These are phyloP conservation scores for Onthophagus taurus DNA, from an alignment of 1,140 invertebrate genomes.

Conservation along the genomic window DNA sequence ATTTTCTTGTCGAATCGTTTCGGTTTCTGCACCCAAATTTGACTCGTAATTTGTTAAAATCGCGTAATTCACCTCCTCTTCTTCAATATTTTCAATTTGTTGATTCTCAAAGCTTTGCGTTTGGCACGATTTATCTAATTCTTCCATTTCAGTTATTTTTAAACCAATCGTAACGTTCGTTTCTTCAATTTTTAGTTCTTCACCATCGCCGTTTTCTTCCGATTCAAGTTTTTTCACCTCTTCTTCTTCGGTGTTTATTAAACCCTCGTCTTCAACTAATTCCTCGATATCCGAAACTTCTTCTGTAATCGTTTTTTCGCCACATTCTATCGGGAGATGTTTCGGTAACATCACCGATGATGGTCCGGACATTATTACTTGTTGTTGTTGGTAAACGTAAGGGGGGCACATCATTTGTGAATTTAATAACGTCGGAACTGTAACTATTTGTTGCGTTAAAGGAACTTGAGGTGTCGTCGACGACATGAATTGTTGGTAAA, in stretches of 20 bases:
- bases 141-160: conserved; percentile 7
- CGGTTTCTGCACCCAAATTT: conserved; percentile 3
- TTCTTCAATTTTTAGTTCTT: conserved; percentile 3
- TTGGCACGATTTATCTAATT: conserved; percentile 32
- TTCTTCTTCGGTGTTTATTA: conserved; percentile 4
- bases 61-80: conserved; percentile 11
- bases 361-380: conserved; percentile 43
- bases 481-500: conserved; percentile 50
- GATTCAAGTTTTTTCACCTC: neutral
- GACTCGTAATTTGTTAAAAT: too few species aligned
- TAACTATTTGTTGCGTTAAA: conserved; percentile 46
- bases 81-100: conserved; percentile 11
- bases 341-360: conserved; percentile 22
- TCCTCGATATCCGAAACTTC: conserved; percentile 35
- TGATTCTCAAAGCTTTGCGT: conserved; percentile 22
- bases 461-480: conserved; percentile 38
- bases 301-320: neutral
- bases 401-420: conserved; percentile 47
- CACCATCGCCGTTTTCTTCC: neutral
- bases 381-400: conserved; percentile 46
- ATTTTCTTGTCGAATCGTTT: conserved; percentile 1
- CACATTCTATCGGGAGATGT: conserved; percentile 23
- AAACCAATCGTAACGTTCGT: neutral
- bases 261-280: conserved; percentile 23
- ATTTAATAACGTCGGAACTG: conserved; percentile 42